Evolutionary conservation across 2,888 invertebrate genomes (phyloP).

Genomic region (Lacanobia wlatinum): DNA sequence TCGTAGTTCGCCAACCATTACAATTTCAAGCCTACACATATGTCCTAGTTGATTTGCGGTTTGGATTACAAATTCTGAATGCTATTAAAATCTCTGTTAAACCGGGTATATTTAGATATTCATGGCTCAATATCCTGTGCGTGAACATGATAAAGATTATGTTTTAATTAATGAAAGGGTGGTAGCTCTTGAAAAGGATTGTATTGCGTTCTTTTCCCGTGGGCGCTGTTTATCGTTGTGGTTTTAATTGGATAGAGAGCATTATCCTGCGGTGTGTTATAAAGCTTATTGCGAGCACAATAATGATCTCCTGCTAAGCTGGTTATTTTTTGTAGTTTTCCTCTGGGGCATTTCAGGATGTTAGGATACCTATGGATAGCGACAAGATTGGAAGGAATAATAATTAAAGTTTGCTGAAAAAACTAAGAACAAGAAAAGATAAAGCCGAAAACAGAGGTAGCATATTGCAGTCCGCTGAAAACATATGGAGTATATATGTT

Average conservation of each 20-base stretch:
- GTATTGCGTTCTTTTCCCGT: slow-evolving; percentile 18
- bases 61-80: slow-evolving; percentile 21
- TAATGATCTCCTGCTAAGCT: not conserved
- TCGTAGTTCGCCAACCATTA: not conserved
- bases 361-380: too few species aligned
- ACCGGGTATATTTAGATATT: slow-evolving; percentile 22
- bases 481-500: too few species aligned
- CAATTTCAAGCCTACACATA: not conserved
- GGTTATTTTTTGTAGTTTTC: not conserved
- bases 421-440: not conserved
- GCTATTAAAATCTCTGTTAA: not conserved
- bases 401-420: not conserved
- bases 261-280: not conserved
- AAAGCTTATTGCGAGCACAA: slow-evolving; percentile 3
- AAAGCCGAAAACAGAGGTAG: not conserved
- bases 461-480: not conserved
- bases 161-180: slow-evolving; percentile 24
- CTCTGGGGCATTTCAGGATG: not conserved
- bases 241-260: slow-evolving; percentile 8
- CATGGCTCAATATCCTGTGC: slow-evolving; percentile 26
- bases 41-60: slow-evolving; percentile 3
- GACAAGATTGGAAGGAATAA: not conserved
- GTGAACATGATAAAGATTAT: slow-evolving; percentile 7
- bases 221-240: slow-evolving; percentile 26
- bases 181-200: slow-evolving; percentile 6